These are phyloP conservation scores for Bombus sibiricus DNA, from an alignment of 1,140 invertebrate species.

Conservation along the genomic window DNA sequence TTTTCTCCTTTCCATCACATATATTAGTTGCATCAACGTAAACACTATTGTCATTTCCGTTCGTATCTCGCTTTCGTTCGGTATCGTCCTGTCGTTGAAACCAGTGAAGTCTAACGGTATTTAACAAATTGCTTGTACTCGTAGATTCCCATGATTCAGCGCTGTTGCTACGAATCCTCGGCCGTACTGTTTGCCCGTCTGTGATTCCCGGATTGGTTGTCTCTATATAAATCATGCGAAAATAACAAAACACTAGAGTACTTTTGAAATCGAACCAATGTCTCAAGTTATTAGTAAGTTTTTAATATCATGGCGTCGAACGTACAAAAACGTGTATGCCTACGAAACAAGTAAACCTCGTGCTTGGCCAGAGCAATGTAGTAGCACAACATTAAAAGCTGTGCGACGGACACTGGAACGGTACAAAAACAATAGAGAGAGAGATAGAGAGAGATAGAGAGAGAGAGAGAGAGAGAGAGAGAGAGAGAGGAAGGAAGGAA, in stretches of 20 bases:
- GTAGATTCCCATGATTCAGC: constrained; percentile 83
- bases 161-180: constrained; percentile 85
- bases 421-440: not conserved
- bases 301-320: not conserved
- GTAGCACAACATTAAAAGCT: constrained; percentile 5
- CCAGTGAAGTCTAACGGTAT: constrained; percentile 75
- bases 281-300: not conserved
- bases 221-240: constrained; percentile 46
- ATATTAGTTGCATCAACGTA: not conserved
- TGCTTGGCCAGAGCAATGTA: not conserved
- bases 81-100: constrained; percentile 69
- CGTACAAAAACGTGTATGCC: not conserved
- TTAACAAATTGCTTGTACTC: constrained; percentile 53
- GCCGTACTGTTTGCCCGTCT: constrained; percentile 83
- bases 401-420: not conserved
- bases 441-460: no score
- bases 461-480: no score
- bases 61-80: constrained; percentile 61
- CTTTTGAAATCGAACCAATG: not conserved
- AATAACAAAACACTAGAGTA: not conserved
- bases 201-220: constrained; percentile 48
- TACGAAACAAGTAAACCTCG: not conserved
- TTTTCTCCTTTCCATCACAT: not conserved
- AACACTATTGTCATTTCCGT: constrained; percentile 75
- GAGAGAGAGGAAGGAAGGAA: no score